A percentile compares a stretch with the other conserved stretches of the same genome.
Evolutionary conservation across 2,797 vertebrate species (phyloP).

Genomic region (Clarias platycephalus): DNA sequence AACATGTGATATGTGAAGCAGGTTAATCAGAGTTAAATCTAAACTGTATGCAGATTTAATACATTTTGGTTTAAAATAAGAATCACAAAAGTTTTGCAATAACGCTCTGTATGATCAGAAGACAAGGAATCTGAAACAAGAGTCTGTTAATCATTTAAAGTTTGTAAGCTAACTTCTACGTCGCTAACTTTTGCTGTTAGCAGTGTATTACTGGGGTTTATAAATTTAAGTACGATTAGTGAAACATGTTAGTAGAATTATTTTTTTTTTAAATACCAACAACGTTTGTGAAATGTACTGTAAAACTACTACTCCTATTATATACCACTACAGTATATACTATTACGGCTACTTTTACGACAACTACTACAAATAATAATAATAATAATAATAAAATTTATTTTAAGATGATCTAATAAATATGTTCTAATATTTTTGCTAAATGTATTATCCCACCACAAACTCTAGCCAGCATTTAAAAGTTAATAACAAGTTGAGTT

Average conservation of each 20-base stretch:
- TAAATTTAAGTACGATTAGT: background rate
- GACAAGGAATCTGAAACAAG: background rate
- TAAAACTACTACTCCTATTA: background rate
- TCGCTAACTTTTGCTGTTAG: background rate
- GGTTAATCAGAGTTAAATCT: background rate
- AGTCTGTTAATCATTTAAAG: background rate
- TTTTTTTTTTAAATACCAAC: background rate
- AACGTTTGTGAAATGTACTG: background rate
- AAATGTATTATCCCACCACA: no score
- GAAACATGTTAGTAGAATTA: background rate
- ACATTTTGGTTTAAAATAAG: background rate
- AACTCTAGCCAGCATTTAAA: no score
- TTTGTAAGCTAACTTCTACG: background rate
- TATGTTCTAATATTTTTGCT: no score
- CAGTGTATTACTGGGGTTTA: background rate
- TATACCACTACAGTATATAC: no score
- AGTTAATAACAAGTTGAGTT: background rate
- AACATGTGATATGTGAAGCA: background rate
- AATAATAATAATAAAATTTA: background rate
- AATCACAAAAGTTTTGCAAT: background rate
- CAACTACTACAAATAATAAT: background rate
- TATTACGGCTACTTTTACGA: no score
- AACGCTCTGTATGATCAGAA: background rate
- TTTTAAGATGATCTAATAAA: no score
- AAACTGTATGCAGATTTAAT: background rate